Evolutionary conservation across 2,797 vertebrate genomes (phyloP), one percentile per base, ranked within the genome.

Genomic region (Todus mexicanus): DNA sequence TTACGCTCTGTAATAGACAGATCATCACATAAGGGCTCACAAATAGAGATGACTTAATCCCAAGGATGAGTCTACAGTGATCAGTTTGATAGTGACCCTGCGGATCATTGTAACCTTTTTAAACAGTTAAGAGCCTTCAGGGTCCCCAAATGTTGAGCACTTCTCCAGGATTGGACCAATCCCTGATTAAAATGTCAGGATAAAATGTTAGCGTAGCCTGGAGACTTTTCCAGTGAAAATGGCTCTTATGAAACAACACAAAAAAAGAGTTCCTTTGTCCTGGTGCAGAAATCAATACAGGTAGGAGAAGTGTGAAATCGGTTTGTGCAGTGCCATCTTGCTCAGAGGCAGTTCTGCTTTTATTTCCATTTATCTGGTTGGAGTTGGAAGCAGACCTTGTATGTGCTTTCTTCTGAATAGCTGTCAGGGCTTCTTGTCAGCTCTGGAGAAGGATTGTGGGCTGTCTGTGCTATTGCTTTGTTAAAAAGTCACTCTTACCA

Each of bases 1-100:
- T 95, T 94, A 72, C 0, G 40, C 87, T 89, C 93, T 90, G 64
- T 84, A 90, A 93, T 48, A 94, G 69, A 87, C 79, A 87, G 83
- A 94, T 94, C 86, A 77, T 94, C 92, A 78, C 92, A 71, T 93
- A 84, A 83, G 75, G 86, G 72, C 84, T 94, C 69, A 84, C 93
- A 95, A 93, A 95, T 33, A 92, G 87, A 87, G 94, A 96, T 94
- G 93, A 92, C 93, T 95, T 96, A 93, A 96, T 95, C 93, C 90
- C 73, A 59, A 72, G 84, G 87, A 87, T 89, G 94, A 92, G 75
- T 77, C 86, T 77, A 31, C 69, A 92, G 95, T 54, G 81, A 90
- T 94, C 81, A 85, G 4, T 93, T 64, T 77, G 93, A 74, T 84
- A 74, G 81, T 21, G 45, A 75, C 72, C 70, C 50, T 42, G 78